Evolutionary conservation across 2,888 invertebrate genomes (phyloP), one percentile per base, ranked within the genome.

Genomic region (Willowsia nigromaculata): DNA sequence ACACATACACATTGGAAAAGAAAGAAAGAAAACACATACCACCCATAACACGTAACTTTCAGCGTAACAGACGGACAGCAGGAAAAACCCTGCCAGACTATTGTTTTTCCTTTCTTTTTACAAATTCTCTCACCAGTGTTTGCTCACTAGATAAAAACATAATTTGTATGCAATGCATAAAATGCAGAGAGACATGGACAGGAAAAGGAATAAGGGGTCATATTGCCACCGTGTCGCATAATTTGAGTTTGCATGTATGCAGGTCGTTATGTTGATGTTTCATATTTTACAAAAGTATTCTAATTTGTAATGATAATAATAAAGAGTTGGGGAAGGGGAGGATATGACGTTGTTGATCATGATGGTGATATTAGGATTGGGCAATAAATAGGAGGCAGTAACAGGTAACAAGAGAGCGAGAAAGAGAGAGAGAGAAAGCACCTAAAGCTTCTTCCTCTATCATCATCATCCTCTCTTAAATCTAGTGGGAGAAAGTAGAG

Each of bases 401-500:
- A 85, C 85, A 85, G 85, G 85, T 85, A 85, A 74, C 27, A 74
- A 74, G 76, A 18, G 59, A 81, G 81, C 4, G 33, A 25, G 47
- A 13, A 47, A 27, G 43, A 47, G 18, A 37, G 53, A 71, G 30
- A 37, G 56, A 7, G 40, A 56, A 30, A 56, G 56, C 56, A 56
- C 56, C 56, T 22, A 56, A 22, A n/a, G 47, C 43, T 47, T 68
- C 40, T 7, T 68, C 56, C n/a, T 47, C 47, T 9, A 40, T 40
- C 40, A 40, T 40, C 40, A 47, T 47, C 47, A 47, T 47, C 6
- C 50, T 18, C n/a, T 50, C n/a, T n/a, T n/a, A 15, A n/a, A 27
- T 43, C 43, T 22, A 1, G 68, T n/a, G 22, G 50, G 9, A 22
- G 65, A 27, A 27, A 53, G 33, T 18, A 33, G 37, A 9, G 9